phyloP scores from a whole-genome alignment of 1,140 invertebrate species.

The Drosophila jambulina region DNA sequence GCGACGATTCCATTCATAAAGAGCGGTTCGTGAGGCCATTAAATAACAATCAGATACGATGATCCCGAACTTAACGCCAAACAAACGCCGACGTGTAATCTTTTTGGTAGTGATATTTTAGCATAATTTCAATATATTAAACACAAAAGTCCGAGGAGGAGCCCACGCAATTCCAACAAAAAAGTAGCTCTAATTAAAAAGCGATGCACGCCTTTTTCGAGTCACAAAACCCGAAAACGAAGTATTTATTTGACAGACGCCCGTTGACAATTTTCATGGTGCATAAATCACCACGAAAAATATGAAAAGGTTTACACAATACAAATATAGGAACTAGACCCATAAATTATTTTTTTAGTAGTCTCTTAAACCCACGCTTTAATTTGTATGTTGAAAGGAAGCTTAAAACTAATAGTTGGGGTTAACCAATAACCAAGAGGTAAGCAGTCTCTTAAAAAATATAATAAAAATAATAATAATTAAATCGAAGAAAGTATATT shows the following conservation, averaged over 20 bases:
- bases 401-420: neutral
- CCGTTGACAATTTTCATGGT: conserved; percentile 56
- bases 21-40: conserved; percentile 67
- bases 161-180: conserved; percentile 55
- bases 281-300: conserved; percentile 42
- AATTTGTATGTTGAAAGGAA: conserved; percentile 32
- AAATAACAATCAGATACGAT: conserved; percentile 80
- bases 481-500: neutral
- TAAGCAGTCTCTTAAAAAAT: neutral
- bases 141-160: conserved; percentile 24
- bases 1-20: conserved; percentile 74
- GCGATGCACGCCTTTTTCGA: conserved; percentile 57
- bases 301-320: conserved; percentile 31
- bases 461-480: neutral
- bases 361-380: conserved; percentile 34
- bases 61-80: conserved; percentile 74
- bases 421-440: neutral
- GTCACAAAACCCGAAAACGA: conserved; percentile 37
- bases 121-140: conserved; percentile 60
- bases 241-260: conserved; percentile 61
- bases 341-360: conserved; percentile 22
- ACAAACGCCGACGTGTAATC: conserved; percentile 77
- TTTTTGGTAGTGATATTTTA: conserved; percentile 63
- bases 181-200: conserved; percentile 79
- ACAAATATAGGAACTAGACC: conserved; percentile 30